Base-by-base conservation (phyloP, 2,888 invertebrate genomes). In the Geophilus truncorum region DNA sequence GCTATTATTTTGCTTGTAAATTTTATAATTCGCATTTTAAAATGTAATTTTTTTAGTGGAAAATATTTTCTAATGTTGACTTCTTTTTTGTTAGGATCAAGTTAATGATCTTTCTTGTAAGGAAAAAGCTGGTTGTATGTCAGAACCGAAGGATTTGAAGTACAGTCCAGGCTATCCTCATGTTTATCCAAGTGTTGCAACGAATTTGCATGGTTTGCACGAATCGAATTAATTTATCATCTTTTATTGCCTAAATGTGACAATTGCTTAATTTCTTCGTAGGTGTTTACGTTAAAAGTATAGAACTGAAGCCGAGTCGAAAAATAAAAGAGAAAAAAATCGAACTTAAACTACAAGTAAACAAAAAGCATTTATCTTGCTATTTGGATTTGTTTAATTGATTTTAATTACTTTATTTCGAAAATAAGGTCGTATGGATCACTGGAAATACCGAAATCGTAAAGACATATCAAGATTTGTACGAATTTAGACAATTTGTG, bases 391-490 rank as follows among this genome's bases (percentile, higher is more conserved):
- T 12, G 0, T 32, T 77, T 77, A 3, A 30, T 18, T 32, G 18
- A 77, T 30, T 77, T 34, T 4, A 32, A 15, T 21, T 36, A n/a
- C 9, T 77, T 32, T 34, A 21, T n/a, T n/a, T n/a, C n/a, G n/a
- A n/a, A 10, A 9, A 77, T 15, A 83, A 87, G 86, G 86, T 86
- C 57, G 84, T 84, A 12, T 87, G 86, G 87, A 85, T 86, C 28
- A 85, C 86, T 83, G 85, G 85, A 25, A 84, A 85, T 36, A 85
- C 84, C 77, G 85, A 86, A 81, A 84, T 86, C 4, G 84, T 81
- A 77, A 86, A 85, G 81, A 85, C 85, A n/a, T 84, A 84, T 81
- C 84, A 85, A 81, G 85, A 86, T 36, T 81, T 87, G 30, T 83
- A 84, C 36, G 85, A 86, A 18, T 85, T 87, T 80, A 85, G 86